phyloP scores from a whole-genome alignment of 2,113 vertebrate species.

The Cromileptes altivelis region DNA sequence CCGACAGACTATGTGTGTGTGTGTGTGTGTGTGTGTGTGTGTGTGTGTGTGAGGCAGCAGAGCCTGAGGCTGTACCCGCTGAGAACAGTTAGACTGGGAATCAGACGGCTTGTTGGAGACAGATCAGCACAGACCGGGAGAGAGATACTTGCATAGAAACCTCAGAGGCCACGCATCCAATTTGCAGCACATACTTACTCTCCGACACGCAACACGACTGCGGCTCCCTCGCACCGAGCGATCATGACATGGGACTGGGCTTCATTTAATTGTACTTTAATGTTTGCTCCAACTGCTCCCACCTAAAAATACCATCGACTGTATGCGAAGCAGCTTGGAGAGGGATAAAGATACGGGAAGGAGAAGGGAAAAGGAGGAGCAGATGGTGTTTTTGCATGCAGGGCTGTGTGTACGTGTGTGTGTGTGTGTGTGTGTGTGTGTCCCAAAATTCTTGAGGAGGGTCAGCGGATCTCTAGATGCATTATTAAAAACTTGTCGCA shows the following conservation, averaged over 20 bases:
- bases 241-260: background rate
- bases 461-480: conserved; percentile 57
- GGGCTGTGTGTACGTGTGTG: background rate
- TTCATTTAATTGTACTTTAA: conserved; percentile 13
- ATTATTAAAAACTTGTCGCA: conserved; percentile 66
- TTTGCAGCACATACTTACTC: conserved; percentile 23
- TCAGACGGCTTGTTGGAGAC: conserved; percentile 51
- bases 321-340: conserved; percentile 17
- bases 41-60: conserved; percentile 26
- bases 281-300: conserved; percentile 8
- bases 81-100: conserved; percentile 66
- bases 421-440: conserved; percentile 8
- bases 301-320: conserved; percentile 31
- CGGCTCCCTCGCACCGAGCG: background rate
- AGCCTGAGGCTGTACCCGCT: conserved; percentile 57
- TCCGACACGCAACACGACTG: conserved; percentile 5
- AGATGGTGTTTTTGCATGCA: conserved; percentile 71
- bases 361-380: conserved; percentile 38
- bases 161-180: conserved; percentile 23
- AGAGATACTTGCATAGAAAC: conserved; percentile 21
- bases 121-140: conserved; percentile 38
- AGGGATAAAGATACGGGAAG: conserved; percentile 26
- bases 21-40: conserved; percentile 22
- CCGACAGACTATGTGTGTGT: conserved; percentile 7
- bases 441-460: conserved; percentile 38